Base-by-base conservation (phyloP, 2,797 vertebrate species). In the Oreochromis mossambicus region DNA sequence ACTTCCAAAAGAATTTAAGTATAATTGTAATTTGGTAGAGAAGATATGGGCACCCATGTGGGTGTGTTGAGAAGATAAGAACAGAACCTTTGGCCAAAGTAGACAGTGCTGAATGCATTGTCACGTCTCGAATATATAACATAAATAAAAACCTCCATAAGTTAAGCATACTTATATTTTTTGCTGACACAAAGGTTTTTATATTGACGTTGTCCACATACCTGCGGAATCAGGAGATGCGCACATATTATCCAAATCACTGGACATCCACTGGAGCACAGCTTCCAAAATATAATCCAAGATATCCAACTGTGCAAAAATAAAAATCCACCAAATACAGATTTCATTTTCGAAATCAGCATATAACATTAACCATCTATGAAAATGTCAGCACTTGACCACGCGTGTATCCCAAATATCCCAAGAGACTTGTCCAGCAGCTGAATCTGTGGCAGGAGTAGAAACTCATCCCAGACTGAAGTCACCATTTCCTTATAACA, bases 191-290 rank as follows among this genome's bases (percentile, higher is more conserved):
- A 78, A 15, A 26, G n/a, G 6, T 3, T 68, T 43, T 54, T 4
- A 75, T 55, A 19, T 36, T 8, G 9, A 43, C 13, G 2, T 48
- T 46, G 54, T 24, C 2, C n/a, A 87, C 87, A 46, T 93, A 95
- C 95, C 95, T 94, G 85, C 66, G 51, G 82, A 79, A 68, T 78
- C 79, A 83, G 51, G 51, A 61, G 63, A 82, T 61, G 77, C 70
- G 36, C 55, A 6, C 8, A 80, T 79, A 80, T 84, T 89, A 90
- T 89, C 86, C 91, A 84, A 86, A 82, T 11, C 4, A 70, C 83
- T 38, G 84, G 46, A 38, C 84, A 73, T 86, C 86, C 52, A 55
- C 34, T 32, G 80, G 80, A 83, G 81, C 73, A 50, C 81, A 88
- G 61, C 48, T 75, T 80, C 63, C 36, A 73, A 81, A 78, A 83